Conservation (phyloP, 1,140 invertebrate species). For the Drosophila neocordata region DNA sequence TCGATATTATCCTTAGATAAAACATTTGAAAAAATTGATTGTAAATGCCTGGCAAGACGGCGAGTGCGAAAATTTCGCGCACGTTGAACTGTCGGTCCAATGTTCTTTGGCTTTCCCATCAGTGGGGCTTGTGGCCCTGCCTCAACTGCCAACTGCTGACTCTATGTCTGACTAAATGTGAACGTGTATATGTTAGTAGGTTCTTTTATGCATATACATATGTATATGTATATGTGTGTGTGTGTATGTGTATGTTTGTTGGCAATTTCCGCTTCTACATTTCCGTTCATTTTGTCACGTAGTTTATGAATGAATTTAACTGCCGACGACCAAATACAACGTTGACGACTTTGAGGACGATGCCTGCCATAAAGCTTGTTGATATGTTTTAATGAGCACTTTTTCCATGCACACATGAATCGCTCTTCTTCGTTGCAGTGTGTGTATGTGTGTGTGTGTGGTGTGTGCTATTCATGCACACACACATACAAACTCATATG, state of each 20-base stretch:
- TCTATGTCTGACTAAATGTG: constrained; percentile 32
- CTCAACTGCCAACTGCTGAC: constrained; percentile 17
- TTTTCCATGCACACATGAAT: constrained; percentile 65
- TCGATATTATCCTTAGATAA: constrained; percentile 21
- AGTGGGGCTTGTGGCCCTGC: not conserved
- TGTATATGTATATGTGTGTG: constrained; percentile 19
- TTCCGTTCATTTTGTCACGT: constrained; percentile 80
- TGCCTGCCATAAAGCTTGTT: constrained; percentile 70
- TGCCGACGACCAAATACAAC: constrained; percentile 50
- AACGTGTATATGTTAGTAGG: constrained; percentile 17
- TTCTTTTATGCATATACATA: constrained; percentile 13
- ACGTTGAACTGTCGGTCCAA: constrained; percentile 45
- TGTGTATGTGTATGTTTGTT: constrained; percentile 58
- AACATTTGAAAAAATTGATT: constrained; percentile 62
- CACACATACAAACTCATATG: not conserved
- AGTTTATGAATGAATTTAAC: constrained; percentile 81
- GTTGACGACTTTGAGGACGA: constrained; percentile 41
- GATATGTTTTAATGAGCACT: constrained; percentile 81
- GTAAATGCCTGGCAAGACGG: constrained; percentile 55
- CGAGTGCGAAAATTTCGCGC: constrained; percentile 60
- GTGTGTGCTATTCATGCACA: not conserved
- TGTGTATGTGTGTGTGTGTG: constrained; percentile 13
- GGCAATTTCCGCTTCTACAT: constrained; percentile 78
- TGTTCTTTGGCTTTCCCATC: constrained; percentile 10
- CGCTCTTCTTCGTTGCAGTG: constrained; percentile 9